Conservation (phyloP, 2,888 invertebrate genomes). For the Erebia epiphron region DNA sequence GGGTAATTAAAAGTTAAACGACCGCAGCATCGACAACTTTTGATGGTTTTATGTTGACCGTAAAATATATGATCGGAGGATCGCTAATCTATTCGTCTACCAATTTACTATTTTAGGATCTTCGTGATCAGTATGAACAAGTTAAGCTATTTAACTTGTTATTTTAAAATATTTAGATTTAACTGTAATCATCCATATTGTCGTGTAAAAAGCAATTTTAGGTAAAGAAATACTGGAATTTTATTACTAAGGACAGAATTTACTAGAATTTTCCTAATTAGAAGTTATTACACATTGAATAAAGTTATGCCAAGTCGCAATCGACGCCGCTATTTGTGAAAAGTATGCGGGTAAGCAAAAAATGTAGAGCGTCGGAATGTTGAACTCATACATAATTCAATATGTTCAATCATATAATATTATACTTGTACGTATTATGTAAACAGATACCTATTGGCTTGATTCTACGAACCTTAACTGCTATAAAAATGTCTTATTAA, state of each 20-base stretch:
- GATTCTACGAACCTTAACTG: not conserved
- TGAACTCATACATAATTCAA: not conserved
- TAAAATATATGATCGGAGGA: constrained; percentile 4
- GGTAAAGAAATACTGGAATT: not conserved
- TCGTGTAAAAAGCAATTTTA: not conserved
- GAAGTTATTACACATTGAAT: not conserved
- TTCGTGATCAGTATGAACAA: not conserved
- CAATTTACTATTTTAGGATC: constrained; percentile 15
- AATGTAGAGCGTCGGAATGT: not conserved
- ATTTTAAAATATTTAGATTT: not conserved
- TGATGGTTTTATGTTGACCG: constrained; percentile 15
- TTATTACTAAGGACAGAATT: not conserved
- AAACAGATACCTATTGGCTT: not conserved
- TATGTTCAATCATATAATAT: not conserved
- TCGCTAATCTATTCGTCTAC: constrained; percentile 8
- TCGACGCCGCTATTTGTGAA: constrained; percentile 8
- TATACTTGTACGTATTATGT: not conserved
- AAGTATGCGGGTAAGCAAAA: constrained; percentile 12
- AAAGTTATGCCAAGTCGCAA: not conserved
- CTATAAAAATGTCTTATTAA: too few relatives aligned
- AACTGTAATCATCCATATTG: not conserved
- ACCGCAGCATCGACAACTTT: constrained; percentile 21
- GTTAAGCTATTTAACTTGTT: not conserved
- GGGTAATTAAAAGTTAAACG: constrained; percentile 24
- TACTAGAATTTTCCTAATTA: not conserved